A percentile compares a stretch with the other conserved stretches of the same genome.
Conservation (phyloP, 2,113 vertebrate genomes). For the Synchiropus splendidus region DNA sequence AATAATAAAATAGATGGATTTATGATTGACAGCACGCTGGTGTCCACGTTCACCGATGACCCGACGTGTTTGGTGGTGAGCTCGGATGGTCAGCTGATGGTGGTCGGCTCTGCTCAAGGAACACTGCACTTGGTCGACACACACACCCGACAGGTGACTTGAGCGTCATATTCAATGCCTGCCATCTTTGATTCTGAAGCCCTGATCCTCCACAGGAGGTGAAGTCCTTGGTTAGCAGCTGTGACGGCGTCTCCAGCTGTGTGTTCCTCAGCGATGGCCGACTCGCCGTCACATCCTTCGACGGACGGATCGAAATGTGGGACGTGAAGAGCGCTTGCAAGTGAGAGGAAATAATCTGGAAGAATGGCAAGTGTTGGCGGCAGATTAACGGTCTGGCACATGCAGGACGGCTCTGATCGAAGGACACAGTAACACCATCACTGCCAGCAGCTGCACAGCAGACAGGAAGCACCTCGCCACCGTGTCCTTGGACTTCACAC, state of each 20-base stretch:
- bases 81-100: slow-evolving; percentile 51
- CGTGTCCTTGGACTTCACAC: slow-evolving; percentile 69
- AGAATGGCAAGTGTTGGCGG: too few relatives aligned
- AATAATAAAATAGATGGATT: not conserved
- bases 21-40: slow-evolving; percentile 48
- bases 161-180: not conserved
- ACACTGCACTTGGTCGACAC: slow-evolving; percentile 67
- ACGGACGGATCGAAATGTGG: slow-evolving; percentile 77
- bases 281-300: slow-evolving; percentile 71
- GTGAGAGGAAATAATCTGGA: too few relatives aligned
- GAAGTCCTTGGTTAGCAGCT: slow-evolving; percentile 69
- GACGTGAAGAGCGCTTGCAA: slow-evolving; percentile 68
- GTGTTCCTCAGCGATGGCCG: slow-evolving; percentile 60
- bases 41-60: slow-evolving; percentile 54
- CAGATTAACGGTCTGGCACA: too few relatives aligned
- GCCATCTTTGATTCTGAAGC: too few relatives aligned
- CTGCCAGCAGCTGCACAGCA: slow-evolving; percentile 65
- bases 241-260: slow-evolving; percentile 75
- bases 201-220: slow-evolving; percentile 60
- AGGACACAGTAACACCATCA: slow-evolving; percentile 71
- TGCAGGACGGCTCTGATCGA: slow-evolving; percentile 63
- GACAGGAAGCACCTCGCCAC: slow-evolving; percentile 72
- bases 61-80: slow-evolving; percentile 68
- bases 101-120: slow-evolving; percentile 70
- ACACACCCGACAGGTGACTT: slow-evolving; percentile 71